phyloP scores from a whole-genome alignment of 2,113 vertebrate species.

The Ammodytes dubius region DNA sequence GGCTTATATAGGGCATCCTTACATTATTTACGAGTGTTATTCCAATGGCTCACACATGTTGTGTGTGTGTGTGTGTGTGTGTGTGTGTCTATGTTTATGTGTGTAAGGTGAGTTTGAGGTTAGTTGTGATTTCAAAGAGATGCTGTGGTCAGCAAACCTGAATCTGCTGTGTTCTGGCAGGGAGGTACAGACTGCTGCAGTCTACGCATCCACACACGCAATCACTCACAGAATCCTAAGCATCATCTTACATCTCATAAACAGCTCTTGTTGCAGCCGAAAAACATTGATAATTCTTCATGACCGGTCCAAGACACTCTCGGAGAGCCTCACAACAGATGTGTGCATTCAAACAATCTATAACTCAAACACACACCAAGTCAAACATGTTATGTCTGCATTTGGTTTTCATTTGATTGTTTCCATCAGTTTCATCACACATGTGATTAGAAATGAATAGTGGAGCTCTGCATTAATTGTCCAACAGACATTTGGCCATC shows the following conservation, averaged over 20 bases:
- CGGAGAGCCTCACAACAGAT: neutral
- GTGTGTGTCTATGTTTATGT: neutral
- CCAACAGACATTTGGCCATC: neutral
- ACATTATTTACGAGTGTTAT: neutral
- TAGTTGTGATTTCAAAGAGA: constrained; percentile 46
- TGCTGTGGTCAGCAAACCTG: constrained; percentile 61
- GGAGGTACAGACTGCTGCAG: constrained; percentile 55
- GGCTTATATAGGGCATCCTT: neutral
- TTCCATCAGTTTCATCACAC: neutral
- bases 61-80: neutral
- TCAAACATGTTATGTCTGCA: neutral
- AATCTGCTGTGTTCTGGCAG: constrained; percentile 31
- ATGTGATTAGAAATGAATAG: neutral
- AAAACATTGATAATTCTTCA: constrained; percentile 49
- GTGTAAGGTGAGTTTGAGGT: constrained; percentile 42
- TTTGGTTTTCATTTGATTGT: constrained; percentile 33
- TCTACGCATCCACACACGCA: neutral
- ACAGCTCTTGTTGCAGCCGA: constrained; percentile 32
- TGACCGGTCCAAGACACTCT: constrained; percentile 17
- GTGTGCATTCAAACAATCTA: constrained; percentile 6
- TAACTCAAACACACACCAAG: neutral
- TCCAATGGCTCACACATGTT: neutral
- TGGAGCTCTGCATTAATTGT: neutral
- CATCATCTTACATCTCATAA: constrained; percentile 44
- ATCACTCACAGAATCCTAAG: neutral